Evolutionary conservation across 2,797 vertebrate species (phyloP), one percentile per base, ranked within the genome.

Genomic region (Triplophysa bombifrons): DNA sequence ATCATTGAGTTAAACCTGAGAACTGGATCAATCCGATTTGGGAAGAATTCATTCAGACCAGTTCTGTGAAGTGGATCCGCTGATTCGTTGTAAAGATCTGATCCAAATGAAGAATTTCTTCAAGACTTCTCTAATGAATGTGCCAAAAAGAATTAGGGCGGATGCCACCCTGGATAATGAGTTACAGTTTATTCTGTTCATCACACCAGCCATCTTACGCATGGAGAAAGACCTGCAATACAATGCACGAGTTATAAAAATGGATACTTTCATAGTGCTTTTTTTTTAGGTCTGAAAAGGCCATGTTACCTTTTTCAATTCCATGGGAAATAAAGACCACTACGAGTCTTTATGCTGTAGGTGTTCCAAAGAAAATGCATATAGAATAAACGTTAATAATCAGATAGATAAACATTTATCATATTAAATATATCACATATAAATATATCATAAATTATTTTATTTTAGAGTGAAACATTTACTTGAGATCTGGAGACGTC

Each of bases 21-120:
- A 27, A 61, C 60, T 11, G 14, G 60, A 61, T 61, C 25, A 61
- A 61, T 61, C 60, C 7, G 25, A 61, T 61, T 61, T 61, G 58
- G 16, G 12, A 27, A 60, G 58, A 60, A 25, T 60, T 60, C 58
- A 61, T 61, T 61, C 27, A 34, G 60, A 61, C 27, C 60, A 61
- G 25, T 58, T 61, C 25, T 61, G 22, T 61, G 25, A 61, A 61
- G 58, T 60, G 58, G 14, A 61, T 61, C 25, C 30, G 5, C 4
- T 30, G 58, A 30, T 61, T 30, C 25, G 30, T 61, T 61, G 13
- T 20, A 1, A 61, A 61, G 25, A 61, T 61, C 60, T 7, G 27
- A 27, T 13, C 22, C 13, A 30, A 60, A 60, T 60, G 10, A 58
- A 25, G 4, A 14, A 60, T 30, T 61, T 61, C 13, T 34, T 61